Evolutionary conservation across 2,888 invertebrate genomes (phyloP).

Genomic region (Odontothrips loti): DNA sequence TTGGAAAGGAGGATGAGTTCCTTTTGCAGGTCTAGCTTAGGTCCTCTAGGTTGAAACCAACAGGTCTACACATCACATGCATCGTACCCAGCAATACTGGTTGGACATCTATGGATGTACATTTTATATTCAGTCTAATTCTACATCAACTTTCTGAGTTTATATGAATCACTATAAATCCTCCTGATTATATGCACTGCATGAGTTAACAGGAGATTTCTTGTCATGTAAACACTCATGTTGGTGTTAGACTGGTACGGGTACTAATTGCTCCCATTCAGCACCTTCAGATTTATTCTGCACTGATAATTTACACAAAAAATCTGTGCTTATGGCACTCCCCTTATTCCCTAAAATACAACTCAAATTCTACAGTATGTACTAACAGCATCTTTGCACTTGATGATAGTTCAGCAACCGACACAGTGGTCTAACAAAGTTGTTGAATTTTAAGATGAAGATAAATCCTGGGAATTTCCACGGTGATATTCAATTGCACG

Average conservation of each 20-base stretch:
- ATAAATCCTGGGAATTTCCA: background rate
- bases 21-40: background rate
- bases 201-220: background rate
- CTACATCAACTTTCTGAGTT: background rate
- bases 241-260: background rate
- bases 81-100: background rate
- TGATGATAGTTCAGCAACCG: background rate
- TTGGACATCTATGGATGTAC: background rate
- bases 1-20: conserved; percentile 27
- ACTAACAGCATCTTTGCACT: background rate
- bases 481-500: background rate
- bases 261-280: conserved; percentile 13
- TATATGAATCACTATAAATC: background rate
- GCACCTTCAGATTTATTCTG: background rate
- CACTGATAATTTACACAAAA: background rate
- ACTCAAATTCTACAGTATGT: background rate
- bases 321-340: background rate
- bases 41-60: background rate
- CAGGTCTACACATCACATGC: background rate
- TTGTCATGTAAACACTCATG: background rate
- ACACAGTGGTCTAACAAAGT: background rate
- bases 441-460: too few species aligned
- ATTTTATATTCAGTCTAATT: background rate
- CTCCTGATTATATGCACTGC: background rate
- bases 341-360: background rate